Evolutionary conservation across 2,888 invertebrate species (phyloP).

Genomic region (Drosophila pegasa): DNA sequence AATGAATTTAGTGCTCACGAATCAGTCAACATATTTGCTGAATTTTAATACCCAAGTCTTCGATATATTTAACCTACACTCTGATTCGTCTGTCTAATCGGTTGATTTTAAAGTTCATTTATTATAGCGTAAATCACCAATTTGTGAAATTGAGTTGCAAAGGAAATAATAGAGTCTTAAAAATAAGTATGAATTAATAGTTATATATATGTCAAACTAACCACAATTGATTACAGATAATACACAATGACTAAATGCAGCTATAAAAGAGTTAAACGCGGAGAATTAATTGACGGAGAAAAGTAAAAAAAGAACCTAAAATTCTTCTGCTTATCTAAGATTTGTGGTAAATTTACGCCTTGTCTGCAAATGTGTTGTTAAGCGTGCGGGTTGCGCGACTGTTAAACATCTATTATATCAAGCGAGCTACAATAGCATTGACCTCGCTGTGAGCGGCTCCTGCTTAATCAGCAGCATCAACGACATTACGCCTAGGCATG

Average conservation of each 20-base stretch:
- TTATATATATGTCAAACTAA: background rate
- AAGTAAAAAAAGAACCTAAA: background rate
- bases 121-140: background rate
- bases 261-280: background rate
- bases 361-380: slow-evolving; percentile 30
- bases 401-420: slow-evolving; percentile 46
- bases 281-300: background rate
- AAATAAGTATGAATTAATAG: background rate
- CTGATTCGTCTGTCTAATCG: background rate
- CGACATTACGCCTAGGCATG: slow-evolving; percentile 17
- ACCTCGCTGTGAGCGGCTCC: slow-evolving; percentile 49
- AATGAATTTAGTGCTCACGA: no score
- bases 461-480: slow-evolving; percentile 44
- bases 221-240: background rate
- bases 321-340: background rate
- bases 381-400: slow-evolving; percentile 26
- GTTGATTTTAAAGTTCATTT: background rate
- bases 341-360: slow-evolving; percentile 8
- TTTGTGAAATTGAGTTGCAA: background rate
- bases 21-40: no score
- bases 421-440: slow-evolving; percentile 53
- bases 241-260: background rate
- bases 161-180: background rate
- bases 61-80: background rate
- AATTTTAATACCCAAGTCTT: no score